These are phyloP conservation scores for Pseudorasbora parva DNA, from an alignment of 2,113 vertebrate species.

Conservation along the genomic window DNA sequence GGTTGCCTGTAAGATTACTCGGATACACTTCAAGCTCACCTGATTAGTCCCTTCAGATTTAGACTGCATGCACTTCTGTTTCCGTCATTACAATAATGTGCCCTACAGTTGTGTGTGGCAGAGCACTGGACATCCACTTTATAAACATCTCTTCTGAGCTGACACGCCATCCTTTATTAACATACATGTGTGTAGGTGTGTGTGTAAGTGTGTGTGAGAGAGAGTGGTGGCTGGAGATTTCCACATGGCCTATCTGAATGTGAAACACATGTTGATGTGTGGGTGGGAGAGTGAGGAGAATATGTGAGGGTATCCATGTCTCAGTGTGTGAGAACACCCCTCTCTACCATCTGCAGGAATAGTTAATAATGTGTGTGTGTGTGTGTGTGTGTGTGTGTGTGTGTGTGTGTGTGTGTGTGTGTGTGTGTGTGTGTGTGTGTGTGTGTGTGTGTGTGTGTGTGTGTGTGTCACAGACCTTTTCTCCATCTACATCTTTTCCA, in stretches of 20 bases:
- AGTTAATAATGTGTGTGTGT: constrained; percentile 71
- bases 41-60: not conserved
- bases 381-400: constrained; percentile 30
- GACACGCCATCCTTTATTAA: constrained; percentile 47
- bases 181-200: constrained; percentile 15
- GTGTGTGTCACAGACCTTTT: constrained; percentile 42
- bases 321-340: constrained; percentile 78
- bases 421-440: constrained; percentile 23
- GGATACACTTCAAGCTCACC: not conserved
- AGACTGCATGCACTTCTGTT: not conserved
- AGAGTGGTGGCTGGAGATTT: constrained; percentile 70
- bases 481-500: constrained; percentile 51
- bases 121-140: constrained; percentile 29
- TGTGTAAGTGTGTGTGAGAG: not conserved
- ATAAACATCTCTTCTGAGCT: constrained; percentile 46
- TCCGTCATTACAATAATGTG: not conserved
- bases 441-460: constrained; percentile 34
- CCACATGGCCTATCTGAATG: constrained; percentile 79
- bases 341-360: constrained; percentile 78
- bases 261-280: constrained; percentile 81
- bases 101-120: constrained; percentile 58
- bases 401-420: constrained; percentile 49
- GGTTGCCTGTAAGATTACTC: not conserved
- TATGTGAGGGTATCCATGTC: constrained; percentile 81
- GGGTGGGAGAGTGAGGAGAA: constrained; percentile 72